Conservation (phyloP, 2,113 vertebrate genomes). For the Plotosus lineatus region DNA sequence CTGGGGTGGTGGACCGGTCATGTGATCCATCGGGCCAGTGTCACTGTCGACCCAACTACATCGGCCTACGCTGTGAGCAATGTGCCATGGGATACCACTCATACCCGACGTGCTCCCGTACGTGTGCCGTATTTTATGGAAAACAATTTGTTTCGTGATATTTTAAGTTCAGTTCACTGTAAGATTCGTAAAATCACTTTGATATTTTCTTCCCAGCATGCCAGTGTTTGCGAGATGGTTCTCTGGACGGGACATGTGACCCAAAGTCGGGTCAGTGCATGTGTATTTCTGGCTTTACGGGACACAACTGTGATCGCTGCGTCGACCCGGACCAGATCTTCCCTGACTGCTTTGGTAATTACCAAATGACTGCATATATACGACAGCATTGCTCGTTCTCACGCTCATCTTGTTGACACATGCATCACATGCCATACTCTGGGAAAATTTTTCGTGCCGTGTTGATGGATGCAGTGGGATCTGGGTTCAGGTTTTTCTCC, state of each 20-base stretch:
- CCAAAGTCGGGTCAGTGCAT: conserved; percentile 75
- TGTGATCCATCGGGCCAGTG: conserved; percentile 69
- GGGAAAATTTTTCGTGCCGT: neutral
- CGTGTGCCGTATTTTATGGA: conserved; percentile 40
- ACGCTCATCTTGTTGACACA: conserved; percentile 8
- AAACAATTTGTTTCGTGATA: too few species aligned
- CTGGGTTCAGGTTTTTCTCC: neutral
- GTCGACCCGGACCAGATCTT: conserved; percentile 69
- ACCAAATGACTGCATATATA: neutral
- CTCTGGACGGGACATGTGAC: conserved; percentile 70
- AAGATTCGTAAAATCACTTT: neutral
- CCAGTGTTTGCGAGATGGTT: conserved; percentile 75
- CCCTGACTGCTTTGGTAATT: conserved; percentile 79
- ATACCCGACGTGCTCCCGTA: conserved; percentile 76
- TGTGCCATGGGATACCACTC: conserved; percentile 73
- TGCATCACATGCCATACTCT: neutral
- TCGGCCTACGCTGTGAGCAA: conserved; percentile 67
- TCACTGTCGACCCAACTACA: conserved; percentile 64
- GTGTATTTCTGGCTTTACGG: conserved; percentile 74
- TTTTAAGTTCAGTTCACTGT: too few species aligned
- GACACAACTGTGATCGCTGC: conserved; percentile 81
- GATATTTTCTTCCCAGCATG: conserved; percentile 70
- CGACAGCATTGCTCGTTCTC: conserved; percentile 1
- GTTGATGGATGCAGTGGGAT: neutral
- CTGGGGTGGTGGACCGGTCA: conserved; percentile 65